Percentiles rank a stretch among this genome's conserved stretches.
phyloP scores from a whole-genome alignment of 2,113 vertebrate genomes.

The Eretmochelys imbricata region DNA sequence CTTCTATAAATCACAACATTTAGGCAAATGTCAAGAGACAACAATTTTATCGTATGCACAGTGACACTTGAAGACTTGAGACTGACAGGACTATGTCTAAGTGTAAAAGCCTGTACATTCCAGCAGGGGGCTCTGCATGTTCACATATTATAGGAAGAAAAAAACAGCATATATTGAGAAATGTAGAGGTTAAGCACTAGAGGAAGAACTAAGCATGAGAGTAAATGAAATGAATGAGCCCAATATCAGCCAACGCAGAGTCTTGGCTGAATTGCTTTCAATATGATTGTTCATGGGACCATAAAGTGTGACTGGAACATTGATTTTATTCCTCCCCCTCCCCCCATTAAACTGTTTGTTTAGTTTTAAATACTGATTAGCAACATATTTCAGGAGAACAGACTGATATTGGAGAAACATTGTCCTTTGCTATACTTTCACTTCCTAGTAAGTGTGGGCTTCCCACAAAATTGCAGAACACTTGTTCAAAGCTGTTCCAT shows the following conservation, averaged over 20 bases:
- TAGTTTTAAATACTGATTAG: not conserved
- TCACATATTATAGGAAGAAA: not conserved
- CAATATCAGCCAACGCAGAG: accelerated
- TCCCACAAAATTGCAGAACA: not conserved
- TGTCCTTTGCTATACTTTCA: accelerated
- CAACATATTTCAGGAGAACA: not conserved
- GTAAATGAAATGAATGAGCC: accelerated
- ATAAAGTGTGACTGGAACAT: not conserved
- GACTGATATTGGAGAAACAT: not conserved
- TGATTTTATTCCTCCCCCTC: not conserved
- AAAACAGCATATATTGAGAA: not conserved
- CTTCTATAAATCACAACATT: not conserved
- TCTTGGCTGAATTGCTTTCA: not conserved
- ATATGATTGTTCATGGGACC: not conserved
- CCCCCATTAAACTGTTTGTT: not conserved
- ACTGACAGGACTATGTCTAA: not conserved
- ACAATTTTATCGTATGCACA: accelerated
- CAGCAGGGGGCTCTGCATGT: not conserved
- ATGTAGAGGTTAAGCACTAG: not conserved
- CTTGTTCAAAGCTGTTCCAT: not conserved
- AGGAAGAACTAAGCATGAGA: not conserved
- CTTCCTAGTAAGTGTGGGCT: accelerated
- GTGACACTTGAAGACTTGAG: not conserved
- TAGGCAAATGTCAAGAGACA: accelerated
- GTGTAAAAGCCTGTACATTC: not conserved